Evolutionary conservation across 2,888 invertebrate species (phyloP).

Genomic region (Xestia rhomboidea): DNA sequence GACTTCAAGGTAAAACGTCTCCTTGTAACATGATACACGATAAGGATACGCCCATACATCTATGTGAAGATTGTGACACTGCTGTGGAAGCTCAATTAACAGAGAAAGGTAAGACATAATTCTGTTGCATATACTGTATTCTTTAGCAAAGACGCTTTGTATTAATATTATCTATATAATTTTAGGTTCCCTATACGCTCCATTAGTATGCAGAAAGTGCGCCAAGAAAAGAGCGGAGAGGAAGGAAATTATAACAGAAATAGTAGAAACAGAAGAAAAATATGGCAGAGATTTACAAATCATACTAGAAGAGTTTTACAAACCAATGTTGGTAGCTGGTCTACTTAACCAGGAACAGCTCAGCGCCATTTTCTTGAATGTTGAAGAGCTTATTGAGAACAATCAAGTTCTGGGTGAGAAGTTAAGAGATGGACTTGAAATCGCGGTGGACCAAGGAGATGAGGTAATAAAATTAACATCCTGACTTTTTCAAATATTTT

Average conservation of each 20-base stretch:
- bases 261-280: slow-evolving; percentile 98
- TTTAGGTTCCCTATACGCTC: slow-evolving; percentile 93
- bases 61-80: slow-evolving; percentile 97
- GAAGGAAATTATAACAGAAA: slow-evolving; percentile 98
- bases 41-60: slow-evolving; percentile 92
- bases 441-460: slow-evolving; percentile 95
- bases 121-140: not conserved
- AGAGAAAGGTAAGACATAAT: slow-evolving; percentile 88
- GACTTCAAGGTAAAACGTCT: slow-evolving; percentile 91
- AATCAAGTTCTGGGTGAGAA: slow-evolving; percentile 96
- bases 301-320: slow-evolving; percentile 97
- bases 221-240: slow-evolving; percentile 96
- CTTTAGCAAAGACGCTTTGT: not conserved
- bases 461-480: slow-evolving; percentile 86
- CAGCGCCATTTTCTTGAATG: slow-evolving; percentile 97
- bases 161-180: slow-evolving; percentile 28
- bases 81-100: slow-evolving; percentile 94
- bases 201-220: slow-evolving; percentile 96
- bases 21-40: slow-evolving; percentile 86
- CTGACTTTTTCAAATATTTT: not conserved
- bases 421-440: slow-evolving; percentile 96
- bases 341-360: slow-evolving; percentile 97
- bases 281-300: slow-evolving; percentile 98
- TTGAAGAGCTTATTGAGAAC: slow-evolving; percentile 97
- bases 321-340: slow-evolving; percentile 98